phyloP scores from a whole-genome alignment of 2,888 invertebrate genomes.

The Hanleya hanleyi region DNA sequence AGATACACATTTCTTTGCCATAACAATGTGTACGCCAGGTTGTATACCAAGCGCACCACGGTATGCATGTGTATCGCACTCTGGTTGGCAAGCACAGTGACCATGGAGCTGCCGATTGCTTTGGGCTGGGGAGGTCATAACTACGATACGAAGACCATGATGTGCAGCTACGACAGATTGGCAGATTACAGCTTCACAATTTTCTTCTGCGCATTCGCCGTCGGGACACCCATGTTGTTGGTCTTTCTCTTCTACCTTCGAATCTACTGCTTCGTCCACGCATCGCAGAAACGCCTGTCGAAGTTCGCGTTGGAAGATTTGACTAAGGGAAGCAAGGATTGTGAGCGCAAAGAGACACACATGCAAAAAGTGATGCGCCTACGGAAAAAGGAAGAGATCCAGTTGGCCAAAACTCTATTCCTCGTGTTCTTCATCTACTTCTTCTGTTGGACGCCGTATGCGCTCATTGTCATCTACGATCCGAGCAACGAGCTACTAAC shows the following conservation, averaged over 20 bases:
- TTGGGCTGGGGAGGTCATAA: constrained; percentile 53
- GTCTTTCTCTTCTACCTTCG: constrained; percentile 42
- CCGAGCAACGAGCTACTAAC: constrained; percentile 42
- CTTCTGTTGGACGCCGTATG: constrained; percentile 50
- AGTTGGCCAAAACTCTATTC: constrained; percentile 49
- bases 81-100: constrained; percentile 39
- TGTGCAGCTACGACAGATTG: constrained; percentile 51
- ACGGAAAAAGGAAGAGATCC: constrained; percentile 41
- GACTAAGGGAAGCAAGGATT: neutral
- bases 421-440: constrained; percentile 50
- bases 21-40: constrained; percentile 35
- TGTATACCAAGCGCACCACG: constrained; percentile 44
- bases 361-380: neutral
- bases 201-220: constrained; percentile 42
- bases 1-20: constrained; percentile 47
- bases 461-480: constrained; percentile 43
- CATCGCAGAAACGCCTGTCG: constrained; percentile 20
- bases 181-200: constrained; percentile 48
- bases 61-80: constrained; percentile 36
- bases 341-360: neutral
- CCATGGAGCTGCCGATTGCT: constrained; percentile 50
- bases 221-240: constrained; percentile 42
- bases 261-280: constrained; percentile 39
- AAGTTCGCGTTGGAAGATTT: neutral
- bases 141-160: constrained; percentile 51